Evolutionary conservation across 2,113 vertebrate genomes (phyloP).

Genomic region (Hirundichthys speculiger): DNA sequence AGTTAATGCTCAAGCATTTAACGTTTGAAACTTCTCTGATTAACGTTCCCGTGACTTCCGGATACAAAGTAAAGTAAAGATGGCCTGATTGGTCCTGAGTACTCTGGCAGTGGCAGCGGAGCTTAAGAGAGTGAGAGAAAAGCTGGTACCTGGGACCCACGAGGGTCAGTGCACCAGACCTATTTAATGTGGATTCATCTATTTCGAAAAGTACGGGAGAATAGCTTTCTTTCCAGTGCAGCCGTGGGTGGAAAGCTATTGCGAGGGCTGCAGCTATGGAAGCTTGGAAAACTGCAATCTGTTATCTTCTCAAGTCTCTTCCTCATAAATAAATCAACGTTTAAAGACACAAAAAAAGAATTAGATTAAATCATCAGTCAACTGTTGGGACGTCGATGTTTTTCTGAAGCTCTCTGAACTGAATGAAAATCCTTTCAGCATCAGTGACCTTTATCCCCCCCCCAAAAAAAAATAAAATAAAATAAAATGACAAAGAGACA

Average conservation of each 20-base stretch:
- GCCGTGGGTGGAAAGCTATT: conserved; percentile 12
- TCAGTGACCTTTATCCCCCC: conserved; percentile 6
- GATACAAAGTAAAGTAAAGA: too few relatives aligned
- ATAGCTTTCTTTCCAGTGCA: neutral
- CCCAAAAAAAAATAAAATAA: neutral
- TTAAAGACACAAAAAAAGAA: conserved; percentile 21
- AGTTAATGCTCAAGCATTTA: too few relatives aligned
- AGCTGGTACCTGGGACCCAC: neutral
- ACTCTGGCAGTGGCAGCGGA: neutral
- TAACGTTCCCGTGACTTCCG: too few relatives aligned
- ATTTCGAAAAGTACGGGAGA: conserved; percentile 2
- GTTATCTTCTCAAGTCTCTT: conserved; percentile 15
- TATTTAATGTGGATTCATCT: conserved; percentile 4
- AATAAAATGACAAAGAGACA: neutral
- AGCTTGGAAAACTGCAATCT: conserved; percentile 14
- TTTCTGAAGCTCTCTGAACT: conserved; percentile 9
- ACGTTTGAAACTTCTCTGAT: too few relatives aligned
- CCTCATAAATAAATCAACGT: conserved; percentile 47
- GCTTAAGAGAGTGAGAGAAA: neutral
- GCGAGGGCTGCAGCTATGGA: conserved; percentile 15
- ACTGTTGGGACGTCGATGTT: neutral
- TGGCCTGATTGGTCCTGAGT: too few relatives aligned
- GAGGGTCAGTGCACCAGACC: neutral
- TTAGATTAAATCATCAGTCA: conserved; percentile 38
- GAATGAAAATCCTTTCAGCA: neutral